Base-by-base conservation (phyloP, 2,797 vertebrate genomes). In the Microcaecilia unicolor region DNA sequence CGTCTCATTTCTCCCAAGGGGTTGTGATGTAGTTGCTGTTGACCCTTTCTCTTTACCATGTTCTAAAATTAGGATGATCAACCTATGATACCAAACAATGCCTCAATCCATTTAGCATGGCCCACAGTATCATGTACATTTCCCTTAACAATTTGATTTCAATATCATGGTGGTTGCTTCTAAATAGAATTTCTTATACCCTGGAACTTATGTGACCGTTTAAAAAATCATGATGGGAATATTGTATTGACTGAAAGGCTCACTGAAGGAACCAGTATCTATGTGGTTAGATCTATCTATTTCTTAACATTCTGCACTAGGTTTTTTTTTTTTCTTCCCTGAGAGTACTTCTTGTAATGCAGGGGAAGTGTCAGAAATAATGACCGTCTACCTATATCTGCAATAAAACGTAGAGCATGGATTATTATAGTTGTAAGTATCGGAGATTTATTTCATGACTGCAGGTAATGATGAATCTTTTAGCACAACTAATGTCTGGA, bases 391-490 rank as follows among this genome's bases (percentile, higher is more conserved):
- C 78, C 80, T 82, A 82, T 79, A 83, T 79, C 76, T 76, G 72
- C 81, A 85, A 82, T 84, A 85, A 81, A 83, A 83, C 72, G 74
- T 81, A 79, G 78, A 81, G 70, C 79, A 80, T 73, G 75, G 79
- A 84, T 39, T 84, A 85, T 85, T 84, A 81, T 76, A 79, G 76
- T 82, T 84, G 78, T 84, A 83, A 82, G 81, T 81, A 81, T 79
- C 79, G 74, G 74, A 85, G 80, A 85, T 85, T 83, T 87, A 85
- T 87, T 83, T 85, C 75, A 69, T 76, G 77, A 81, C 78, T 84
- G 73, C 80, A 85, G 81, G 84, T 85, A 81, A 83, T 84, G 81
- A 84, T 85, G 80, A 85, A 83, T 87, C 81, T 87, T 82, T 83
- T 85, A 83, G 79, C 77, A 83, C 79, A 78, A 85, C 76, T 83